phyloP scores from a whole-genome alignment of 2,113 vertebrate species.

The Castor canadensis region DNA sequence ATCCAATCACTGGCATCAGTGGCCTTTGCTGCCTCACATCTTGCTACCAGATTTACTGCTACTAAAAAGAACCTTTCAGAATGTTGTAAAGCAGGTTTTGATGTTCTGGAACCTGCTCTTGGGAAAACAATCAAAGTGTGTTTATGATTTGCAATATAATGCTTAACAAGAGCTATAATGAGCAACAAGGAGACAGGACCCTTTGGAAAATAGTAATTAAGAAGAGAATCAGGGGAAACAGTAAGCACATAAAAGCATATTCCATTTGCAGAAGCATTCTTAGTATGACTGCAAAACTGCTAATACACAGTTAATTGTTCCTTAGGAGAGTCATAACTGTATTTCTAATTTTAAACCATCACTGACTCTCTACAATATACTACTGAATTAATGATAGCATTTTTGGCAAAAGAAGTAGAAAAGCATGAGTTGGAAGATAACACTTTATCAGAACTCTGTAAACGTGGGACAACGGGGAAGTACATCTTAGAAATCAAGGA shows the following conservation, averaged over 20 bases:
- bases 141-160: constrained; percentile 63
- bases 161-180: constrained; percentile 43
- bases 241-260: neutral
- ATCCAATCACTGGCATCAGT: constrained; percentile 51
- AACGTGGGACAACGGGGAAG: neutral
- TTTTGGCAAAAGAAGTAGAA: constrained; percentile 25
- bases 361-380: neutral
- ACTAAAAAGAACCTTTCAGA: constrained; percentile 35
- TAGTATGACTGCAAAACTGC: neutral
- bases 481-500: neutral
- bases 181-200: neutral
- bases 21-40: constrained; percentile 53
- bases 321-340: neutral
- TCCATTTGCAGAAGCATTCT: neutral
- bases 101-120: constrained; percentile 57
- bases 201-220: constrained; percentile 65
- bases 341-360: constrained; percentile 23
- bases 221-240: constrained; percentile 26
- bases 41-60: constrained; percentile 71
- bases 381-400: neutral
- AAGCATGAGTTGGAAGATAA: neutral
- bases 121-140: constrained; percentile 61
- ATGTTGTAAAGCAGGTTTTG: constrained; percentile 54
- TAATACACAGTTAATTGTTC: neutral
- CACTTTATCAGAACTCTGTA: neutral